Base-by-base conservation (phyloP, 2,113 vertebrate genomes). In the Dermatemys mawii region DNA sequence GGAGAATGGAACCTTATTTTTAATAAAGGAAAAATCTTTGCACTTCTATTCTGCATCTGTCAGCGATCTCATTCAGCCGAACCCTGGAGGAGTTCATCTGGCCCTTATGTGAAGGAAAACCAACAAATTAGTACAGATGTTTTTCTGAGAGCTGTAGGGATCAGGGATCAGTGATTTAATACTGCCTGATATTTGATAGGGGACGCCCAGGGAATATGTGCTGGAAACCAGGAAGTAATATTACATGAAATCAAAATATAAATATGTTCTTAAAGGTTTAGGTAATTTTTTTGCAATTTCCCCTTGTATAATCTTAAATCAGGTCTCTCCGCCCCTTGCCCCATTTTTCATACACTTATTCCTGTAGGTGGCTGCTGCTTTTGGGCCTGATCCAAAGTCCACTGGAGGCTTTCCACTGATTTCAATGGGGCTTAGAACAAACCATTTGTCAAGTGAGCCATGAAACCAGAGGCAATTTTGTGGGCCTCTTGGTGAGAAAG, bases 231-330 rank as follows among this genome's bases (percentile, higher is more conserved):
- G 98, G 97, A 98, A 98, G 96, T 92, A 93, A 97, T 96, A 97
- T 96, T 96, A 96, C 96, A 95, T 97, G 95, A 97, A 97, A 96
- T 98, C 95, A 98, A 97, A 97, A 97, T 95, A 95, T 90, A 96
- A 97, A 96, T 93, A 94, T 98, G 96, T 97, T 98, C 97, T 95
- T 97, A 93, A 95, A 96, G 97, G 96, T 96, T 98, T 97, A 98
- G 97, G 94, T 97, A 87, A 96, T 97, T 96, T 92, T 85, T 86
- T 93, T 95, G 95, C 95, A 93, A 63, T 97, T 97, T 98, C 96
- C 96, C 96, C 94, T 97, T 82, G 82, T 83, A 81, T 85, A 89
- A 96, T 91, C 93, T 94, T 96, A 96, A 95, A 93, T 63, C 83
- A 95, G 87, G 51, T 92, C 53, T 93, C 87, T 95, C 91, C 57